Percentiles rank a stretch among this genome's conserved stretches.
Conservation (phyloP, 2,888 invertebrate genomes). For the Pandemis cinnamomeana region DNA sequence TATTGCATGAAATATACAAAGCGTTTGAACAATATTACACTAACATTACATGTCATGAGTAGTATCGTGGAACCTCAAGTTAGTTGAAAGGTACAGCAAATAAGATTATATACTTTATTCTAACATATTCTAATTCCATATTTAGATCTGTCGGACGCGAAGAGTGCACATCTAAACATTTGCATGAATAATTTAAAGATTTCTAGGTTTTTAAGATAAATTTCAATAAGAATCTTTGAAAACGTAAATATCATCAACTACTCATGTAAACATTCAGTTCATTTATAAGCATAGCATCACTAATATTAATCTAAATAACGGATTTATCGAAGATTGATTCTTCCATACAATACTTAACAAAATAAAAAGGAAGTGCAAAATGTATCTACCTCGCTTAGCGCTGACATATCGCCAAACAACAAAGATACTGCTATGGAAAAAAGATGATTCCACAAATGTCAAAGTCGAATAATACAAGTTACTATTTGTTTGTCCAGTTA, state of each 20-base stretch:
- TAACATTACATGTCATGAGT: constrained; percentile 50
- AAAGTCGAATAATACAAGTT: not conserved
- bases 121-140: constrained; percentile 21
- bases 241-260: constrained; percentile 15
- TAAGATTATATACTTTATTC: constrained; percentile 32
- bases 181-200: constrained; percentile 24
- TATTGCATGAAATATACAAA: constrained; percentile 52
- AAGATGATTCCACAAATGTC: not conserved
- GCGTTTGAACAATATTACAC: constrained; percentile 48
- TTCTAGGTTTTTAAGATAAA: not conserved
- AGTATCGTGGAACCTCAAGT: constrained; percentile 42
- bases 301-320: constrained; percentile 21
- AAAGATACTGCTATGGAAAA: not conserved
- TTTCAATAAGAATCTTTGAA: not conserved
- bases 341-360: not conserved
- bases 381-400: not conserved
- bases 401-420: not conserved
- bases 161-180: constrained; percentile 13
- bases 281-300: constrained; percentile 21
- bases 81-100: constrained; percentile 36
- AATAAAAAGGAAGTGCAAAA: not conserved
- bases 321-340: not conserved
- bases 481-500: constrained; percentile 6
- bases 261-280: constrained; percentile 20
- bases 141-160: constrained; percentile 25